Percentiles rank a stretch among this genome's conserved stretches.
phyloP scores from a whole-genome alignment of 2,888 invertebrate genomes.

The Deilephila porcellus region DNA sequence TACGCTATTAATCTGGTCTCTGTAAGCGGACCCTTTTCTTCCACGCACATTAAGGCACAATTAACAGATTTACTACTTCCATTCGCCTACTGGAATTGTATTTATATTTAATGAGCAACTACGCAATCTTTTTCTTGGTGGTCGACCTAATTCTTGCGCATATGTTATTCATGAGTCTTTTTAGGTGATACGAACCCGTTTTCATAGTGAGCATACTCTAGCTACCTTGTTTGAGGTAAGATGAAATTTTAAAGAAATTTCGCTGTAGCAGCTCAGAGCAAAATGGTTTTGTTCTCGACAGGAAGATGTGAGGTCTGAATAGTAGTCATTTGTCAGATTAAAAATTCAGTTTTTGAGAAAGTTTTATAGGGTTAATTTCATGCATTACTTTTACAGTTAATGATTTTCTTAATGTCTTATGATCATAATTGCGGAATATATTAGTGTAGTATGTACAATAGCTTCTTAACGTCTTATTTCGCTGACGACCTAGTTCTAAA shows the following conservation, averaged over 20 bases:
- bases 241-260: conserved; percentile 58
- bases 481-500: background rate
- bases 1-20: conserved; percentile 17
- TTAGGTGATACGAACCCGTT: conserved; percentile 29
- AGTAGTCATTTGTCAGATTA: conserved; percentile 45
- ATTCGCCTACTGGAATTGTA: conserved; percentile 3
- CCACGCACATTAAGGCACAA: conserved; percentile 18
- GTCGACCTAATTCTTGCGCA: conserved; percentile 24
- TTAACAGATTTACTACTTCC: conserved; percentile 9
- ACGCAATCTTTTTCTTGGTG: conserved; percentile 13
- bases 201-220: conserved; percentile 23
- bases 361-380: background rate
- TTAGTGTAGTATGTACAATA: background rate
- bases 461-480: background rate
- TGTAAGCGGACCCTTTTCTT: conserved; percentile 18
- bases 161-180: conserved; percentile 32
- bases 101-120: conserved; percentile 14
- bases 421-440: background rate
- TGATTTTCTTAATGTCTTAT: too few species aligned
- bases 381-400: background rate
- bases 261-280: conserved; percentile 46
- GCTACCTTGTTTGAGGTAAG: conserved; percentile 45
- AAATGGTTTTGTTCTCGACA: conserved; percentile 47
- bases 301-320: conserved; percentile 51
- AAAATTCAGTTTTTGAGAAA: background rate